These are phyloP conservation scores for Erebia palarica DNA, from an alignment of 2,888 invertebrate genomes.

Conservation along the genomic window DNA sequence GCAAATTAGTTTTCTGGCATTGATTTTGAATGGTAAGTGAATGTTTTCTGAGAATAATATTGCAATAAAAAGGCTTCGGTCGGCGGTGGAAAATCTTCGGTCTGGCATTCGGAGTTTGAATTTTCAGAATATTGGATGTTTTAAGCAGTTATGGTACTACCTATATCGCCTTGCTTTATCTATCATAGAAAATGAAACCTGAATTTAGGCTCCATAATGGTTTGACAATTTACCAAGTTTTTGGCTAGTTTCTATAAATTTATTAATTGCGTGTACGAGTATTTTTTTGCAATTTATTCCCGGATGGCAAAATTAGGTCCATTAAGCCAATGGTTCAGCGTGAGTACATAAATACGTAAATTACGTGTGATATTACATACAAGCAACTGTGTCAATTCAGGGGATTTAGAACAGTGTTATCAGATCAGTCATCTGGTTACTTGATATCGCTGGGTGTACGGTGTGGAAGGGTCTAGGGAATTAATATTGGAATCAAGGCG, in stretches of 20 bases:
- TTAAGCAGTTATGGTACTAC: too few relatives aligned
- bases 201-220: too few relatives aligned
- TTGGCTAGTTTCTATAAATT: slow-evolving; percentile 4
- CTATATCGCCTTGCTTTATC: too few relatives aligned
- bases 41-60: too few relatives aligned
- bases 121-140: too few relatives aligned
- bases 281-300: slow-evolving; percentile 27
- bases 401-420: slow-evolving; percentile 24
- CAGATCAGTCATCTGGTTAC: slow-evolving; percentile 20
- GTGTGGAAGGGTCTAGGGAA: slow-evolving; percentile 26
- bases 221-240: neutral
- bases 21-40: too few relatives aligned
- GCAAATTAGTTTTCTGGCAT: too few relatives aligned
- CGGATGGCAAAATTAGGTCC: slow-evolving; percentile 35
- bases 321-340: slow-evolving; percentile 32
- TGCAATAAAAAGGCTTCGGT: too few relatives aligned
- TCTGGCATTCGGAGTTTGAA: too few relatives aligned
- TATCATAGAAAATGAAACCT: too few relatives aligned
- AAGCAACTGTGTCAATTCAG: slow-evolving; percentile 27
- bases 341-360: slow-evolving; percentile 14
- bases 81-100: too few relatives aligned
- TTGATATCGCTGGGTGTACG: slow-evolving; percentile 23
- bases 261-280: neutral
- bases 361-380: slow-evolving; percentile 34
- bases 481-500: slow-evolving; percentile 8